Percentiles rank a stretch among this genome's conserved stretches.
These are phyloP conservation scores for Xylocopa sonorina DNA, from an alignment of 1,140 invertebrate genomes.

Conservation along the genomic window DNA sequence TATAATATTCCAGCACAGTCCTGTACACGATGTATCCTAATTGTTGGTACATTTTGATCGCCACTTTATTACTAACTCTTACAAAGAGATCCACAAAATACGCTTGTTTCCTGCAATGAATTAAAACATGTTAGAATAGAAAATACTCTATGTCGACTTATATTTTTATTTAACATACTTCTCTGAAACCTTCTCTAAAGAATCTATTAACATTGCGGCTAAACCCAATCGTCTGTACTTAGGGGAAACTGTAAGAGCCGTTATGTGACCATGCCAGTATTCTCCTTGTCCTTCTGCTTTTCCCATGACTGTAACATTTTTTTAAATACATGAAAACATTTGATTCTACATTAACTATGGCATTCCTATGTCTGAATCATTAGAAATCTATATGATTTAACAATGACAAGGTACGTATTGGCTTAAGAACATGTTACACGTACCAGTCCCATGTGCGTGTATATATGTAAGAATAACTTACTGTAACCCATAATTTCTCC, in stretches of 20 bases:
- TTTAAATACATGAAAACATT: too few species aligned
- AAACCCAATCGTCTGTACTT: conserved; percentile 95
- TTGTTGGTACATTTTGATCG: conserved; percentile 98
- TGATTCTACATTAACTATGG: too few species aligned
- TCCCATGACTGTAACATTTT: conserved; percentile 93
- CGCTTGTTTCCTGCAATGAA: conserved; percentile 91
- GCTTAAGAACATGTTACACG: too few species aligned
- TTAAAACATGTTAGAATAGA: conserved; percentile 24
- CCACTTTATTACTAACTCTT: conserved; percentile 97
- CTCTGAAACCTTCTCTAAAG: conserved; percentile 97
- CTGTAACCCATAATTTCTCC: conserved; percentile 99
- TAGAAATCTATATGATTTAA: too few species aligned
- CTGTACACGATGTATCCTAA: conserved; percentile 98
- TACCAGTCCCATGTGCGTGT: too few species aligned
- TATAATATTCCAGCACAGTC: conserved; percentile 98
- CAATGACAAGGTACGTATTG: too few species aligned
- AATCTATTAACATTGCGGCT: conserved; percentile 97
- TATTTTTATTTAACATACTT: conserved; percentile 84
- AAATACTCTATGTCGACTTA: neutral
- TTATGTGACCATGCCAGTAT: conserved; percentile 99
- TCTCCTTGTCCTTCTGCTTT: conserved; percentile 97
- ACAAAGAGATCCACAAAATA: conserved; percentile 99
- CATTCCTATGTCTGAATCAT: too few species aligned
- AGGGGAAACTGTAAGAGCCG: conserved; percentile 97
- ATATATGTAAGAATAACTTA: conserved; percentile 86